Evolutionary conservation across 2,797 vertebrate genomes (phyloP), one percentile per base, ranked within the genome.

Genomic region (Hybognathus amarus): DNA sequence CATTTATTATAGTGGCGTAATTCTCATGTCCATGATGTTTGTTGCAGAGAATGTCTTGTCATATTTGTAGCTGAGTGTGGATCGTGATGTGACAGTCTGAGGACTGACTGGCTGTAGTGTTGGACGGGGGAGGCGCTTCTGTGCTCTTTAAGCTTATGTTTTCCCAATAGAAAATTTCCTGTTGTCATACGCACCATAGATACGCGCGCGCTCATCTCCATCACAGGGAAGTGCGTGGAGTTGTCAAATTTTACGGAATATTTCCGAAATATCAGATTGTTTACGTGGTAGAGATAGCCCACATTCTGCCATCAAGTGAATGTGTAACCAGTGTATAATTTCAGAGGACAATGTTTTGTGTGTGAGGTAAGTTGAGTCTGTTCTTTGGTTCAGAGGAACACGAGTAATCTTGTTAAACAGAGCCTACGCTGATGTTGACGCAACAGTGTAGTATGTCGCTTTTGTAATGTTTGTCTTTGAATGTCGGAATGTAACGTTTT

Each of bases 51-150:
- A 68, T 76, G 64, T 83, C 36, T 83, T 56, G 45, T 56, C n/a
- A 69, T 69, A 77, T 83, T 59, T 78, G 66, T 38, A 78, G 67
- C 12, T 27, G 75, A 47, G 74, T 78, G 82, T 83, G 42, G 42
- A 71, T 78, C 40, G 74, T 70, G 82, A 83, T 77, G 81, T 83
- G 74, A 71, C 75, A 40, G 80, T 50, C 2, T 45, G 36, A 50
- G 24, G 40, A 38, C 66, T 50, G 70, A 50, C 70, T 78, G 75
- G 24, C n/a, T 56, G 38, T 80, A 69, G 59, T 67, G 79, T 84
- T 77, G 82, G 64, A 76, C 36, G 59, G 56, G 82, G 87, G 91
- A 90, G 86, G 89, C 38, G 86, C 87, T 83, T 87, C 59, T 77
- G 40, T 52, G 70, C 83, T 83, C 82, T 83, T 71, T 83, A 78